Conservation (phyloP, 2,113 vertebrate species). For the Chionodraco myersi region DNA sequence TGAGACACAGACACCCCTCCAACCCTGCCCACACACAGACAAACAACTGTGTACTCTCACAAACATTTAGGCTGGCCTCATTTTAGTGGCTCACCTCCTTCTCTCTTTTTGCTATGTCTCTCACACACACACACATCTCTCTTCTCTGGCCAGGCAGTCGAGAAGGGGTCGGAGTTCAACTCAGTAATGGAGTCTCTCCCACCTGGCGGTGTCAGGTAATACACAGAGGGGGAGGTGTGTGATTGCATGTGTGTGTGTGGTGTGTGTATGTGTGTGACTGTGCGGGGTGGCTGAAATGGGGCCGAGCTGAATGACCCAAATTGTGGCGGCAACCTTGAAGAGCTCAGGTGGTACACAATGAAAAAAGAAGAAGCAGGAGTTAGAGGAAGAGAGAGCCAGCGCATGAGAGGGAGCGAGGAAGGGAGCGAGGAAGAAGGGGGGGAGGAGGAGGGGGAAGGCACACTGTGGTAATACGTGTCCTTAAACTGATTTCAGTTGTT, state of each 20-base stretch:
- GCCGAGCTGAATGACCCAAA: constrained; percentile 76
- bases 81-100: constrained; percentile 47
- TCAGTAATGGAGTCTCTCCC: constrained; percentile 78
- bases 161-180: constrained; percentile 73
- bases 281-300: constrained; percentile 65
- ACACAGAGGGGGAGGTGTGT: constrained; percentile 66
- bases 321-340: constrained; percentile 79
- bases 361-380: constrained; percentile 63
- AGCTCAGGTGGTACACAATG: constrained; percentile 69
- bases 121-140: constrained; percentile 22
- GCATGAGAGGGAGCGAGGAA: not conserved
- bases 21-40: constrained; percentile 23
- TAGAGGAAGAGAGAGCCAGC: not conserved
- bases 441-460: not conserved
- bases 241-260: constrained; percentile 34
- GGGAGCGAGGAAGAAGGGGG: not conserved
- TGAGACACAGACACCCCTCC: constrained; percentile 49
- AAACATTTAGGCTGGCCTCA: constrained; percentile 62
- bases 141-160: constrained; percentile 64
- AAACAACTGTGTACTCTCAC: constrained; percentile 39
- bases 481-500: constrained; percentile 80
- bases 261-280: constrained; percentile 20
- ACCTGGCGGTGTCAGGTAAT: constrained; percentile 77
- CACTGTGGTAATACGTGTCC: constrained; percentile 65
- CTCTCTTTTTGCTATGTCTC: constrained; percentile 10